phyloP scores from a whole-genome alignment of 2,797 vertebrate genomes.

The Siniperca obscura region DNA sequence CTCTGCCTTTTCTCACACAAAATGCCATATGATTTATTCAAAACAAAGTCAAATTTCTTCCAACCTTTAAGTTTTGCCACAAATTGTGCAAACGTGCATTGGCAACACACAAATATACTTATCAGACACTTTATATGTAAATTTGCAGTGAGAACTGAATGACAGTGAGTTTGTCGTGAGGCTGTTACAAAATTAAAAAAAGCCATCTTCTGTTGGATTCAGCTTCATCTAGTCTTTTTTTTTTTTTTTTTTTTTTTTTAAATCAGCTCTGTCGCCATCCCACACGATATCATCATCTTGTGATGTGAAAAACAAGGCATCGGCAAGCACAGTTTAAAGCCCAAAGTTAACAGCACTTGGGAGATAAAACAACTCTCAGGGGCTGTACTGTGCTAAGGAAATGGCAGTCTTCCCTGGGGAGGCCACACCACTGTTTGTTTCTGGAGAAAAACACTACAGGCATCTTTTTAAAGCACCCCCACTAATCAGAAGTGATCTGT shows the following conservation, averaged over 20 bases:
- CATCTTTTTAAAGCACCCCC: constrained; percentile 71
- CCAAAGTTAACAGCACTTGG: constrained; percentile 75
- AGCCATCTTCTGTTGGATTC: constrained; percentile 55
- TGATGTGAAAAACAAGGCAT: constrained; percentile 67
- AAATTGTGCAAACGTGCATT: constrained; percentile 69
- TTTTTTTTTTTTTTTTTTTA: constrained; percentile 3
- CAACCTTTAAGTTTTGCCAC: constrained; percentile 73
- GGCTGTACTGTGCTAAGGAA: constrained; percentile 66
- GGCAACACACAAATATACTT: constrained; percentile 79
- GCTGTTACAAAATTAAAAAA: constrained; percentile 75
- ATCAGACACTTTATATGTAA: constrained; percentile 86
- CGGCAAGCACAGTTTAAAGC: constrained; percentile 66
- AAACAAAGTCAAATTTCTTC: constrained; percentile 70
- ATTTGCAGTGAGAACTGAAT: constrained; percentile 76
- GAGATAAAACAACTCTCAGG: constrained; percentile 75
- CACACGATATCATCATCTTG: constrained; percentile 54
- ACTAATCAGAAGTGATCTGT: constrained; percentile 82
- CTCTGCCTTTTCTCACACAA: constrained; percentile 47
- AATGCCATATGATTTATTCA: constrained; percentile 68
- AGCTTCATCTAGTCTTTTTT: not conserved
- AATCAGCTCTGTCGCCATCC: constrained; percentile 44
- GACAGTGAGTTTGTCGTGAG: constrained; percentile 74
- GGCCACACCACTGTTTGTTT: constrained; percentile 80
- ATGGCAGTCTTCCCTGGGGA: constrained; percentile 75
- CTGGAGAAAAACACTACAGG: constrained; percentile 74